Percentiles rank a stretch among this genome's conserved stretches.
These are phyloP conservation scores for Elegia similella DNA, from an alignment of 2,888 invertebrate species.

Conservation along the genomic window DNA sequence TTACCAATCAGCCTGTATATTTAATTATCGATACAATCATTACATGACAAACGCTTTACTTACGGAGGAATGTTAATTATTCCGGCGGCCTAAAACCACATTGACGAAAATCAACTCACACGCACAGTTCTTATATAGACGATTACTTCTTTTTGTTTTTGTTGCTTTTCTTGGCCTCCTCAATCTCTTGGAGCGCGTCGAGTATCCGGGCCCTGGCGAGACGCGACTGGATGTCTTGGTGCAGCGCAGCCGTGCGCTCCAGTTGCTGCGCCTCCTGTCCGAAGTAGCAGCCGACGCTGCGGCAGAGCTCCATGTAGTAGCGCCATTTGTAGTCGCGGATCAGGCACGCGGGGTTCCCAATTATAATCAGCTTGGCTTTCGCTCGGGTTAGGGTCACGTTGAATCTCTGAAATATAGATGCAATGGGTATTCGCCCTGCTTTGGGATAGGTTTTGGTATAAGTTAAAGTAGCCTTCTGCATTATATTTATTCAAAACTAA, in stretches of 20 bases:
- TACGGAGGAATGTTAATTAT: no score
- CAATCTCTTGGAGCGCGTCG: slow-evolving; percentile 30
- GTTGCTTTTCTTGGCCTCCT: neutral
- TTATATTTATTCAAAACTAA: no score
- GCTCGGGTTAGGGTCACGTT: slow-evolving; percentile 89
- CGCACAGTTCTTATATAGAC: neutral
- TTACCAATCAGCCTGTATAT: no score
- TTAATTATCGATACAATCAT: no score
- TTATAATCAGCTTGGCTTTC: slow-evolving; percentile 83
- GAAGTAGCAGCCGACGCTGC: slow-evolving; percentile 47
- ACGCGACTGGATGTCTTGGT: slow-evolving; percentile 41
- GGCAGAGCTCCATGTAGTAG: slow-evolving; percentile 59
- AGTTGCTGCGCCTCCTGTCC: slow-evolving; percentile 53
- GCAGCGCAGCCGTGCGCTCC: slow-evolving; percentile 37
- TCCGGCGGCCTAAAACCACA: neutral
- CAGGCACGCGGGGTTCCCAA: slow-evolving; percentile 74
- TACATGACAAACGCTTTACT: no score
- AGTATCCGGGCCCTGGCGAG: slow-evolving; percentile 44
- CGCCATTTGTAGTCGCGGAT: slow-evolving; percentile 57
- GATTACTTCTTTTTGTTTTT: neutral
- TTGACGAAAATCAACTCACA: neutral
- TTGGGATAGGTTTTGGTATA: no score
- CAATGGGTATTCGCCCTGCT: no score
- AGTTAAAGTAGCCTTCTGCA: no score
- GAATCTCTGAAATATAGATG: slow-evolving; percentile 78